These are phyloP conservation scores for Lasioglossum albipes DNA, from an alignment of 1,140 invertebrate genomes.

Conservation along the genomic window DNA sequence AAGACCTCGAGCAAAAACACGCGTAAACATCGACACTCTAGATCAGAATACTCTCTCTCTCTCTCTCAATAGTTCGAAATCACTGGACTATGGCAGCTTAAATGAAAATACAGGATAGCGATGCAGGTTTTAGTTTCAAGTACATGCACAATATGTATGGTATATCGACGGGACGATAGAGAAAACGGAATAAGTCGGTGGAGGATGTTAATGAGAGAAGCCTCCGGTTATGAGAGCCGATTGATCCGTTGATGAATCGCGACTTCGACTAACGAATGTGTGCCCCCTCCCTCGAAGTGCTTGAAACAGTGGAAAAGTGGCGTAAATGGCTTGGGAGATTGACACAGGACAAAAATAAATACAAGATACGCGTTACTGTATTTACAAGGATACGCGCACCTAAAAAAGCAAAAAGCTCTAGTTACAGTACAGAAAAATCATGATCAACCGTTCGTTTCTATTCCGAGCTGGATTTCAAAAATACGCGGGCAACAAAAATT, in stretches of 20 bases:
- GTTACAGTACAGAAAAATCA: neutral
- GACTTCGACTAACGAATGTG: constrained; percentile 7
- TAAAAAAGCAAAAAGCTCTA: neutral
- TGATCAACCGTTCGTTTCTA: neutral
- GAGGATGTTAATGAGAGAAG: neutral
- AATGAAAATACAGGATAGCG: neutral
- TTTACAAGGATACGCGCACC: neutral
- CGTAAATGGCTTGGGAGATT: neutral
- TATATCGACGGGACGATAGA: neutral
- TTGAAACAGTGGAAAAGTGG: neutral
- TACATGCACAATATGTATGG: too few species aligned
- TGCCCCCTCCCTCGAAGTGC: constrained; percentile 22
- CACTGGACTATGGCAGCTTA: neutral
- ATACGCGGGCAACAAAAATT: too few species aligned
- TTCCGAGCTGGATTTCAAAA: neutral
- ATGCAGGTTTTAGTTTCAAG: too few species aligned
- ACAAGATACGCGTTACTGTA: neutral
- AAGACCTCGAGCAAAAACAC: too few species aligned
- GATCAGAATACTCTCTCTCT: too few species aligned
- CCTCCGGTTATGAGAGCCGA: neutral
- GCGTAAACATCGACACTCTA: too few species aligned
- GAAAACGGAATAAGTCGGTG: neutral
- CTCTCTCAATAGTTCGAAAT: too few species aligned
- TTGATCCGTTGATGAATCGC: neutral
- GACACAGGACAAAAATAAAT: neutral